Evolutionary conservation across 2,113 vertebrate genomes (phyloP), one percentile per base, ranked within the genome.

Genomic region (Marmota flaviventris): DNA sequence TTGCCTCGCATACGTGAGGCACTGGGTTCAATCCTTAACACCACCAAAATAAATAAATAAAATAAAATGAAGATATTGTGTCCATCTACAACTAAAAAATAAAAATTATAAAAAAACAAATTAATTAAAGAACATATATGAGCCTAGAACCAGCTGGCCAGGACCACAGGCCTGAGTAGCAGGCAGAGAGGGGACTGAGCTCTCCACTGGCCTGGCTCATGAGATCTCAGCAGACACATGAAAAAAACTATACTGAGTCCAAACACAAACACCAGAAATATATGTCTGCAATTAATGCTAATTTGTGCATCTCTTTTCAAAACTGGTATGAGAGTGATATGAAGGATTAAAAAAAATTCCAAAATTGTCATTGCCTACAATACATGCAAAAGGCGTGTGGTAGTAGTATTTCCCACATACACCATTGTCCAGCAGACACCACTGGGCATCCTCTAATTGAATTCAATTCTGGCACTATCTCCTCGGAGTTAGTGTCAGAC

Each of bases 61-160:
- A 14, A 51, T 45, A 45, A 45, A 51, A 51, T 51, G 13, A 51
- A 51, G 51, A 45, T 45, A 45, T 45, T 51, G 48, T 51, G 51
- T 53, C 12, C 51, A 53, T 4, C 14, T 16, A 53, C 12, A 53
- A 53, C 13, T 16, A 53, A 53, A 16, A 17, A 53, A 53, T 51
- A 53, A 53, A 53, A 14, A 53, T 53, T 53, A 16, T 14, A 53
- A 53, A 53, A 4, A 53, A 53, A 53, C 13, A 53, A 51, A 51
- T 45, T 45, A 45, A 45, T 45, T 45, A 45, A 12, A 12, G 6
- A 45, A 29, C 3, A 34, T 0, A 45, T 0, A 11, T 3, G 18
- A 45, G 76, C 39, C 4, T 29, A 65, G 42, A 34, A 8, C 27
- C 51, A 39, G 48, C 7, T 10, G 37, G 34, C 22, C 18, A 39